phyloP scores from a whole-genome alignment of 2,113 vertebrate species.

The Cygnus buccinator region DNA sequence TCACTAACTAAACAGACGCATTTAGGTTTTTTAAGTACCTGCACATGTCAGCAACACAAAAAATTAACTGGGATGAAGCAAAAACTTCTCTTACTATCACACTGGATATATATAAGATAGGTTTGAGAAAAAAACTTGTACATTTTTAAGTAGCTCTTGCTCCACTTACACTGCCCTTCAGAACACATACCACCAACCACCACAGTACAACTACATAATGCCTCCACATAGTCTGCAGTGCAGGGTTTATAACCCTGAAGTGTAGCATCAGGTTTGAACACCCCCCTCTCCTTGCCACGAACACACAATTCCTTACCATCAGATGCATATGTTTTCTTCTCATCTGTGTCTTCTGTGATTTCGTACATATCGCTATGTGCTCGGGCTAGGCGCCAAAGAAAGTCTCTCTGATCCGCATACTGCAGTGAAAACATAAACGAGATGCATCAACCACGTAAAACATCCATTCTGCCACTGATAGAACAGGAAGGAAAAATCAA shows the following conservation, averaged over 20 bases:
- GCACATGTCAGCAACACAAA: rapidly evolving
- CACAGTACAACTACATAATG: rapidly evolving
- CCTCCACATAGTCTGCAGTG: background rate
- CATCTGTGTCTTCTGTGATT: slow-evolving; percentile 71
- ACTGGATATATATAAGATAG: background rate
- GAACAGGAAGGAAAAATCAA: rapidly evolving
- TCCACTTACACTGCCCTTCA: background rate
- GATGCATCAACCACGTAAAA: rapidly evolving
- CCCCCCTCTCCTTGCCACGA: rapidly evolving
- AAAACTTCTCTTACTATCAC: background rate
- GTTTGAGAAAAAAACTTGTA: background rate
- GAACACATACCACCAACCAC: rapidly evolving
- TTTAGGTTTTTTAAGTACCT: background rate
- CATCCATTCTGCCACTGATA: background rate
- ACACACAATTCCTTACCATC: background rate
- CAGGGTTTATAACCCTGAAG: rapidly evolving
- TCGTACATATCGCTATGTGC: slow-evolving; percentile 89
- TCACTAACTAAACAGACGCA: background rate
- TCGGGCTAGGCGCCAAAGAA: slow-evolving; percentile 93
- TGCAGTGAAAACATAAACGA: slow-evolving; percentile 36
- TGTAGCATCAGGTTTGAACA: rapidly evolving
- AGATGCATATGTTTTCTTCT: slow-evolving; percentile 82
- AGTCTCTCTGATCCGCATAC: slow-evolving; percentile 84
- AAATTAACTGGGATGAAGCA: background rate
- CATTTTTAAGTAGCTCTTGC: rapidly evolving